Evolutionary conservation across 2,797 vertebrate genomes (phyloP), one percentile per base, ranked within the genome.

Genomic region (Argya squamiceps): DNA sequence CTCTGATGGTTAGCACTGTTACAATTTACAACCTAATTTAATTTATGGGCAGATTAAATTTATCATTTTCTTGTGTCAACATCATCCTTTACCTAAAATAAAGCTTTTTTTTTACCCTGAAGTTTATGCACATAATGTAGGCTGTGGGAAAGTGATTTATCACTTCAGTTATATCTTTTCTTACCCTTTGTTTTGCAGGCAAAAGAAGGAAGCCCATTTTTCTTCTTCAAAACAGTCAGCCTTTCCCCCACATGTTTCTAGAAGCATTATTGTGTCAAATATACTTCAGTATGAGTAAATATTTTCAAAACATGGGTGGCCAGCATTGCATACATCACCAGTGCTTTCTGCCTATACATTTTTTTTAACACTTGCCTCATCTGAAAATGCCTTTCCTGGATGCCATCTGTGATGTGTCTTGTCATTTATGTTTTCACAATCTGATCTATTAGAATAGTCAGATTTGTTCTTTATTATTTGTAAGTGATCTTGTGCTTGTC

Each of bases 11-110:
- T 84, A 93, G 43, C 86, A 75, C 12, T 62, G 50, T 62, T 92
- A 43, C 43, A 93, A 88, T 88, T 84, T 88, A 71, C 46, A 90
- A 58, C 12, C 7, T 88, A 90, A 86, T 95, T 92, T 88, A 69
- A 88, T 84, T 84, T 81, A 78, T 46, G 15, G 30, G 5, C 69
- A 84, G 53, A 91, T 93, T 86, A 84, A 86, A 92, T 95, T 90
- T 6, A 83, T 85, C 36, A 75, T 68, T 24, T 86, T 78, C 46
- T 74, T 81, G 17, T 77, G 49, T 75, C 87, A 93, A 65, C 74
- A 89, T 49, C 1, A 4, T 71, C 37, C 62, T 87, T 86, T 95
- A 60, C 50, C 26, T 88, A 62, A 88, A 92, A 76, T 41, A 14
- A 9, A 18, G 6, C 10, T 18, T 18, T 16, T 1, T 43, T 63